Conservation (phyloP, 2,888 invertebrate genomes). For the Plebejus melissa region DNA sequence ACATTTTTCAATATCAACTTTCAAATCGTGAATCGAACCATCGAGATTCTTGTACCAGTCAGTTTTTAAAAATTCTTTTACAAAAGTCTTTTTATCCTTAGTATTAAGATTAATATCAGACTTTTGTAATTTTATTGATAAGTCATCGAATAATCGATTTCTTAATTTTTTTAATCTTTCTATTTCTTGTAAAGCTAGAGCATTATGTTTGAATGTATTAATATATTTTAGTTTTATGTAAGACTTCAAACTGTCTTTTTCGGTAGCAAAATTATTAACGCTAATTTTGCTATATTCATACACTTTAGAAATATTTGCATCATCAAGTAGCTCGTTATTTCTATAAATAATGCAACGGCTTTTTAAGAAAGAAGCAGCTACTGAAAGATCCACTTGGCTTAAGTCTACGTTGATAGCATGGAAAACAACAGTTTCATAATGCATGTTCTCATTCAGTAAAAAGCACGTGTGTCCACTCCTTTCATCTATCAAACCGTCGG, state of each 20-base stretch:
- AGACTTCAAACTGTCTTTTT: constrained; percentile 44
- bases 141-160: constrained; percentile 39
- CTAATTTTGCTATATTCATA: constrained; percentile 45
- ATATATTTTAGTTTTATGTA: constrained; percentile 48
- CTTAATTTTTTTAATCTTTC: constrained; percentile 43
- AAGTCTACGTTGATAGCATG: constrained; percentile 39
- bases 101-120: constrained; percentile 35
- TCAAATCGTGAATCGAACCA: constrained; percentile 31
- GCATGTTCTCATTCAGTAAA: constrained; percentile 39
- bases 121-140: constrained; percentile 31
- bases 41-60: constrained; percentile 42
- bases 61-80: constrained; percentile 39
- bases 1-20: constrained; percentile 45
- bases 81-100: constrained; percentile 41
- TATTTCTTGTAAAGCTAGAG: constrained; percentile 43
- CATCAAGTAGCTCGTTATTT: constrained; percentile 41
- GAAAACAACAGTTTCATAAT: constrained; percentile 44
- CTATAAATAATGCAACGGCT: constrained; percentile 42
- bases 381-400: constrained; percentile 40
- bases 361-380: constrained; percentile 42
- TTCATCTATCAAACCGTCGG: constrained; percentile 41
- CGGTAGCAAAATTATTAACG: constrained; percentile 40
- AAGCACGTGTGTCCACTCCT: constrained; percentile 34
- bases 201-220: constrained; percentile 36
- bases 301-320: constrained; percentile 43